Percentiles rank a stretch among this genome's conserved stretches.
Conservation (phyloP, 2,113 vertebrate genomes). For the Phoxinus phoxinus region DNA sequence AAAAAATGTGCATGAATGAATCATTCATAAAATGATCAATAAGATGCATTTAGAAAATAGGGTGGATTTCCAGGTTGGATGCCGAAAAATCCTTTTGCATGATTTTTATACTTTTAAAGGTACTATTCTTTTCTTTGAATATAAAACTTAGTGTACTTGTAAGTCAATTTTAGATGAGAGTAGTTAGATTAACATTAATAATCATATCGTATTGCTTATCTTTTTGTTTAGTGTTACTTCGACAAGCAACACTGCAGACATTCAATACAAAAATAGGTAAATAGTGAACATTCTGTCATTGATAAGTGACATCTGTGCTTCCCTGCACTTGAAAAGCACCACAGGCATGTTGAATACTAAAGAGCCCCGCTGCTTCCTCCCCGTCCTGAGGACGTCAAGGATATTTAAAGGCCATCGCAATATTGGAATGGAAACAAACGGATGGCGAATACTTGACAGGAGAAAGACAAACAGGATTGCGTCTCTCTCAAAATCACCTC, state of each 20-base stretch:
- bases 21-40: no score
- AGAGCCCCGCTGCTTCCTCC: not conserved
- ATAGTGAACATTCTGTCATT: not conserved
- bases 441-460: constrained; percentile 44
- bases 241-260: not conserved
- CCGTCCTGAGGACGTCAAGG: constrained; percentile 14
- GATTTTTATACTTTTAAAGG: no score
- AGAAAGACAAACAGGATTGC: constrained; percentile 39
- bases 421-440: constrained; percentile 3
- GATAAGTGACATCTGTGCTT: constrained; percentile 35
- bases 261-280: not conserved
- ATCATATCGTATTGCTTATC: not conserved
- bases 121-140: not conserved
- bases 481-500: constrained; percentile 9
- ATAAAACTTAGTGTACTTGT: not conserved
- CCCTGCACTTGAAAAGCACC: constrained; percentile 9
- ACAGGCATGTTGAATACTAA: constrained; percentile 12
- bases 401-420: constrained; percentile 44
- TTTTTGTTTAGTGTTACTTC: not conserved
- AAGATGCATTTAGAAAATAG: no score
- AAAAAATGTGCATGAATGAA: no score
- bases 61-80: no score
- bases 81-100: no score
- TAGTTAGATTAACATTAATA: not conserved
- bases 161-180: not conserved